Base-by-base conservation (phyloP, 2,888 invertebrate species). In the Odontomyia ornata region DNA sequence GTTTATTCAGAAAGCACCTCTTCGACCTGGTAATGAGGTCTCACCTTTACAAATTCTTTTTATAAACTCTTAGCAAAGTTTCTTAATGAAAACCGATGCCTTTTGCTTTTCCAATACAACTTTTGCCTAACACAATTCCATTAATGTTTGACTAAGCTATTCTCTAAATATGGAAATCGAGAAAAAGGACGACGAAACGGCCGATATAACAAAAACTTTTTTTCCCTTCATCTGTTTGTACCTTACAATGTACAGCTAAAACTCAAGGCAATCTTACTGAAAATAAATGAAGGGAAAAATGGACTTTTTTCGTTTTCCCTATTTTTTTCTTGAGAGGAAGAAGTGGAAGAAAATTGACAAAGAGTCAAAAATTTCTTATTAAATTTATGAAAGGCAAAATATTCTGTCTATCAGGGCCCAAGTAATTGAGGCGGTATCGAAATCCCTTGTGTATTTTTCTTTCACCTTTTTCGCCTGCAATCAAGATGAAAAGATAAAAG, bases 361-460 rank as follows among this genome's bases (percentile, higher is more conserved):
- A 21, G 75, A 77, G 64, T 71, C 75, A 60, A 46, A 64, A 71
- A 77, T 69, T 76, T 71, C 56, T 77, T 75, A 77, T 77, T 77
- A 77, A 77, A 77, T 77, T 76, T 77, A 75, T 75, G 75, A 75
- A 76, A 69, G 67, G 76, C 67, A 47, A 15, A 11, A 52, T 52
- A 52, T 18, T 15, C 52, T 36, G 36, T 36, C 36, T 36, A 52
- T 52, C 52, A 52, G 52, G 18, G 7, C 52, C 18, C 3, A 18
- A 52, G 18, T 15, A 60, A 11, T 21, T 21, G 23, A 25, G 13
- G 57, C 11, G 57, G 57, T 23, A 25, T 23, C 25, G 13, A 25
- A 52, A 9, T 25, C 25, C 57, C 25, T 60, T 9, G 25, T 18
- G 57, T 23, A 25, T 60, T 60, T 21, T 60, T 25, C 25, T 60